Percentiles rank a stretch among this genome's conserved stretches.
Conservation (phyloP, 2,113 vertebrate species). For the Corythaixoides concolor region DNA sequence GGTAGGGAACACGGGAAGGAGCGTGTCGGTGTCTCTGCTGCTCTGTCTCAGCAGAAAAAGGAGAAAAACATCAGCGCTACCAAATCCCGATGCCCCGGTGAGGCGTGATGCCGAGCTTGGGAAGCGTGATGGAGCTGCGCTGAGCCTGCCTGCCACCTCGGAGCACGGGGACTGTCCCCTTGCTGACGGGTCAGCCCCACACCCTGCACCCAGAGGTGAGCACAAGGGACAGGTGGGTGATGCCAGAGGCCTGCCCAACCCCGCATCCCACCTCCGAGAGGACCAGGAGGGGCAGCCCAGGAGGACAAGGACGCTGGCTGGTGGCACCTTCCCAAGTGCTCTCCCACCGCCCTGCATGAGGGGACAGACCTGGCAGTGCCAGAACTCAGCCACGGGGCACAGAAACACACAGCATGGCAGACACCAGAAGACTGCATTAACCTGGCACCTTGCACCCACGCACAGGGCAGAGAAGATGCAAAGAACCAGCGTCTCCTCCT, state of each 20-base stretch:
- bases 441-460: accelerated
- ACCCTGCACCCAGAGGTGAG: not conserved
- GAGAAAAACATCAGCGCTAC: not conserved
- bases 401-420: accelerated
- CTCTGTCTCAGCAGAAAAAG: not conserved
- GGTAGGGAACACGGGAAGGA: not conserved
- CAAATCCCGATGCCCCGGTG: not conserved
- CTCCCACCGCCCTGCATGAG: accelerated
- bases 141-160: not conserved
- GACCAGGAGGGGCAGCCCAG: not conserved
- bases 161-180: accelerated
- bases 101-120: accelerated
- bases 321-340: not conserved
- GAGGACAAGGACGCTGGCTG: not conserved
- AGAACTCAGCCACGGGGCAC: not conserved
- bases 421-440: not conserved
- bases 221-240: not conserved
- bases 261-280: not conserved
- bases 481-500: not conserved
- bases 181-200: not conserved
- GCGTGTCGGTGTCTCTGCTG: not conserved
- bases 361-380: accelerated
- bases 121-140: not conserved
- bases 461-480: not conserved
- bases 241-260: not conserved